Evolutionary conservation across 2,888 invertebrate species (phyloP).

Genomic region (Tachina grossa): DNA sequence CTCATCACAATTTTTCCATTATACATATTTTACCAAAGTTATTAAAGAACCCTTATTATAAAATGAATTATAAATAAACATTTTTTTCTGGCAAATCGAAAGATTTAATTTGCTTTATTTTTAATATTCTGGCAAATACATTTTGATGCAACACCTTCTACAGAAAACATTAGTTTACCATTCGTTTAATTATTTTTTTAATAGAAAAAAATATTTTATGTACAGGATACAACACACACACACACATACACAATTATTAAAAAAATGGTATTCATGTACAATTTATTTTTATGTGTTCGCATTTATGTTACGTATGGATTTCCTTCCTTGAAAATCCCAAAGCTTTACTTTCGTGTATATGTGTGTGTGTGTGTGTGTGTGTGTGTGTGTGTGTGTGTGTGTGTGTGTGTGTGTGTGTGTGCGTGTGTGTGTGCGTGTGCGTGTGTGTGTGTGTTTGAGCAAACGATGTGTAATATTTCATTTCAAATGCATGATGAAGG

Average conservation of each 20-base stretch:
- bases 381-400: background rate
- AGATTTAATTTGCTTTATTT: background rate
- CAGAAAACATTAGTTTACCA: conserved; percentile 12
- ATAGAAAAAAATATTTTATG: background rate
- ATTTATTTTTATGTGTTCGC: background rate
- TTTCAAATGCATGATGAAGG: conserved; percentile 31
- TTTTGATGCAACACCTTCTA: conserved; percentile 4
- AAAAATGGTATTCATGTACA: background rate
- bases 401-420: too few relatives aligned
- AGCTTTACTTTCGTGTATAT: background rate
- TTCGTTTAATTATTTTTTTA: conserved; percentile 23
- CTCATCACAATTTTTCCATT: background rate
- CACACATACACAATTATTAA: background rate
- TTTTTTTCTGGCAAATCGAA: background rate
- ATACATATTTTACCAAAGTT: background rate
- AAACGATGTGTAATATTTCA: background rate
- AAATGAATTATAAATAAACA: background rate
- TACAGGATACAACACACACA: background rate
- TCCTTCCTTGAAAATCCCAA: conserved; percentile 30
- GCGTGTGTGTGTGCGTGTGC: too few relatives aligned
- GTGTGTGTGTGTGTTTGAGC: background rate
- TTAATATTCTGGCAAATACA: background rate
- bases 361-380: too few relatives aligned
- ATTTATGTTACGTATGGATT: background rate
- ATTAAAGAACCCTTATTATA: background rate